Evolutionary conservation across 2,113 vertebrate species (phyloP).

Genomic region (Brachyistius frenatus): DNA sequence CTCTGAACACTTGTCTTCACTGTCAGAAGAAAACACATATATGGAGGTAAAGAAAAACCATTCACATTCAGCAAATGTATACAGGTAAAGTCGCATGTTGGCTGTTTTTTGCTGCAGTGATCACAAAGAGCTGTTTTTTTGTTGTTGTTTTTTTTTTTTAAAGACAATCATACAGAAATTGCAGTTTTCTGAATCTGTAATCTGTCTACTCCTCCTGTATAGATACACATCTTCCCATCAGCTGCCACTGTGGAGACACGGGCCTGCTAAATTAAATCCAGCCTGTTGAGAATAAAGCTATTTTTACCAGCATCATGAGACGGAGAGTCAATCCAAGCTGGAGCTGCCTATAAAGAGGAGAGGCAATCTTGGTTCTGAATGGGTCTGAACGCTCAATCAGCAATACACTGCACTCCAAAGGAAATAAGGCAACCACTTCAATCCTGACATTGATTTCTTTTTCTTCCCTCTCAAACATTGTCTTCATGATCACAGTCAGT

Average conservation of each 20-base stretch:
- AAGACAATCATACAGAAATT: conserved; percentile 17
- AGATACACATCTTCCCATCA: conserved; percentile 59
- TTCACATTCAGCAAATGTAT: conserved; percentile 37
- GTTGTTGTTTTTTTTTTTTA: background rate
- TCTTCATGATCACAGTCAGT: conserved; percentile 54
- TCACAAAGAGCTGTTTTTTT: background rate
- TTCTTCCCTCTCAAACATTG: conserved; percentile 52
- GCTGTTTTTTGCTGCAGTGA: conserved; percentile 3
- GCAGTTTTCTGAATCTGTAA: conserved; percentile 27
- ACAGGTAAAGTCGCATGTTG: conserved; percentile 24
- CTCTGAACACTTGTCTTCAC: conserved; percentile 60
- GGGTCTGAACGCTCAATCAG: conserved; percentile 77
- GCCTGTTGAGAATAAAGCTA: conserved; percentile 80
- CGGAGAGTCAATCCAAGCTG: conserved; percentile 76
- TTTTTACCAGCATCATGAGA: conserved; percentile 82
- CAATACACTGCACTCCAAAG: conserved; percentile 69
- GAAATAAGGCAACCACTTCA: conserved; percentile 73
- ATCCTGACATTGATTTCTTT: conserved; percentile 73
- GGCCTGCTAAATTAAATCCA: conserved; percentile 79
- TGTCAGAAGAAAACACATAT: conserved; percentile 47
- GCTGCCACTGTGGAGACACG: conserved; percentile 56
- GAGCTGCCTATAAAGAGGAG: conserved; percentile 76
- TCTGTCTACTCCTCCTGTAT: conserved; percentile 24
- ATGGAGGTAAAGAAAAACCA: conserved; percentile 24
- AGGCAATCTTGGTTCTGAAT: conserved; percentile 79